Conservation (phyloP, 2,888 invertebrate species). For the Brenthis ino region DNA sequence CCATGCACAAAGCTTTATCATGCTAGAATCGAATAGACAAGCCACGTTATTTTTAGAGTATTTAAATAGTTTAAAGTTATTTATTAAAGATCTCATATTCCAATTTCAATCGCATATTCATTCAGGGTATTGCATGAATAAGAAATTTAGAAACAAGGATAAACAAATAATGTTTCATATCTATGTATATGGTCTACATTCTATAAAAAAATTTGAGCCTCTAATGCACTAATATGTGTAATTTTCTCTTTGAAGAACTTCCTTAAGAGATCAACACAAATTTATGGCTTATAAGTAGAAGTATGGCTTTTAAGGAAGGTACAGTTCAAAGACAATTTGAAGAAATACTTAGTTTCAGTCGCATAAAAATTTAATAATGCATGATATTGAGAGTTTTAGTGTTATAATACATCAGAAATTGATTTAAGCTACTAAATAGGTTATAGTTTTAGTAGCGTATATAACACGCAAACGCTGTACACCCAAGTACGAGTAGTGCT, state of each 20-base stretch:
- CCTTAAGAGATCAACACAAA: too few species aligned
- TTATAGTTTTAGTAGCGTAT: conserved; percentile 14
- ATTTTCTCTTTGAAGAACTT: too few species aligned
- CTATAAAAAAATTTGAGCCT: too few species aligned
- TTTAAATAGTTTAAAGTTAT: conserved; percentile 2
- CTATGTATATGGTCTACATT: too few species aligned
- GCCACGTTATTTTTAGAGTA: conserved; percentile 38
- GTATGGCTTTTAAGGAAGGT: too few species aligned
- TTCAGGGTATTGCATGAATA: not conserved
- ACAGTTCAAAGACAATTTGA: too few species aligned
- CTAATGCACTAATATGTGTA: too few species aligned
- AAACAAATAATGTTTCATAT: too few species aligned
- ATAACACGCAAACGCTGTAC: conserved; percentile 62
- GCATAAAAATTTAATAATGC: too few species aligned
- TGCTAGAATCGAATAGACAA: conserved; percentile 68
- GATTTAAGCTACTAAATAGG: conserved; percentile 9
- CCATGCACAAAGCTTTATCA: conserved; percentile 81
- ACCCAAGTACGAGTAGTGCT: conserved; percentile 58
- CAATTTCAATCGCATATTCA: not conserved
- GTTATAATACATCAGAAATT: conserved; percentile 7
- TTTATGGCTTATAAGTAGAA: too few species aligned
- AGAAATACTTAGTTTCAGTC: too few species aligned
- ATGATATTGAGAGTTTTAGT: conserved; percentile 1
- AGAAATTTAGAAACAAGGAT: too few species aligned
- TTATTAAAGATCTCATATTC: not conserved